These are phyloP conservation scores for Nesoenas mayeri DNA, from an alignment of 2,113 vertebrate genomes.

Conservation along the genomic window DNA sequence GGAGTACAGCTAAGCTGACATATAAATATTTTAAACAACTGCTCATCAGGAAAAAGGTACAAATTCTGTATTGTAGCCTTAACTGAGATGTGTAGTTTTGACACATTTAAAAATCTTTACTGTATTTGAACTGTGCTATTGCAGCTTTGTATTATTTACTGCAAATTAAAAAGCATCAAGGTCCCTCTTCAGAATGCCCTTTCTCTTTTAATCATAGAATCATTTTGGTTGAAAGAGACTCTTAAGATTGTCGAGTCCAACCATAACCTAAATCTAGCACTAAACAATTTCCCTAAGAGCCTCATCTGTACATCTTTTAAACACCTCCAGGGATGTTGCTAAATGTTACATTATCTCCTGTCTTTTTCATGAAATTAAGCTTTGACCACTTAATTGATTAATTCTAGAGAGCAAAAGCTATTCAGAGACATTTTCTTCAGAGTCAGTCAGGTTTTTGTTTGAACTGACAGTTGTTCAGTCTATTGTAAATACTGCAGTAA, in stretches of 20 bases:
- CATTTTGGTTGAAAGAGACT: no score
- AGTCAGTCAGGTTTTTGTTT: constrained; percentile 18
- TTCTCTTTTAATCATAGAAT: background rate
- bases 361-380: constrained; percentile 22
- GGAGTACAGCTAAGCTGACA: background rate
- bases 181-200: background rate
- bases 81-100: background rate
- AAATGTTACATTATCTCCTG: constrained; percentile 16
- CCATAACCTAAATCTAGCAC: no score
- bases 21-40: constrained; percentile 22
- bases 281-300: no score
- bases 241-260: no score
- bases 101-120: background rate
- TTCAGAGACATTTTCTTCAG: constrained; percentile 13
- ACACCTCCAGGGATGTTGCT: background rate
- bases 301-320: no score
- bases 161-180: constrained; percentile 23
- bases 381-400: constrained; percentile 58
- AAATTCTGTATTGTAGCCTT: background rate
- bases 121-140: constrained; percentile 6
- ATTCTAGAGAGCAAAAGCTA: constrained; percentile 33
- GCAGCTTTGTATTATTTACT: constrained; percentile 22
- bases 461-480: constrained; percentile 38
- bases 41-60: background rate
- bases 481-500: constrained; percentile 40